Evolutionary conservation across 2,113 vertebrate genomes (phyloP).

Genomic region (Sander lucioperca): DNA sequence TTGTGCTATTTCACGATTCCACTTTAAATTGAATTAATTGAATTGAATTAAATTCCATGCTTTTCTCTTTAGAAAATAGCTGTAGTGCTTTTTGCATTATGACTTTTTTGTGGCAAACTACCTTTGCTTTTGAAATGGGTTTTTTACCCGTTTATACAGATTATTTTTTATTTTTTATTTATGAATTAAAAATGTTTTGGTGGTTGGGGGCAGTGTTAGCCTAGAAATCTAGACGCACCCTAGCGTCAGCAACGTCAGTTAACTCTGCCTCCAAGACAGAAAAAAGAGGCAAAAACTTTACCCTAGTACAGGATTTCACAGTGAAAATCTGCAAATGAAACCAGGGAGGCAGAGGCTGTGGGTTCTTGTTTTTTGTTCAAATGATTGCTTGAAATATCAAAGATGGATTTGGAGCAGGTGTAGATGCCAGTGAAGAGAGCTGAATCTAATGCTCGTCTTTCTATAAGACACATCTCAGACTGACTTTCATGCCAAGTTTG

Average conservation of each 20-base stretch:
- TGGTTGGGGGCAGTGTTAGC: background rate
- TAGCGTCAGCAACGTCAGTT: constrained; percentile 16
- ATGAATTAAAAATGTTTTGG: background rate
- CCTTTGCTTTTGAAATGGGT: background rate
- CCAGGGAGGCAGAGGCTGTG: constrained; percentile 8
- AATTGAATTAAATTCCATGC: background rate
- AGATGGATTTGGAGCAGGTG: constrained; percentile 18
- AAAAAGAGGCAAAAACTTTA: constrained; percentile 39
- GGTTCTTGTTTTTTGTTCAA: constrained; percentile 43
- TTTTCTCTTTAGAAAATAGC: background rate
- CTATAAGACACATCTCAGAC: constrained; percentile 41
- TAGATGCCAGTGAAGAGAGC: constrained; percentile 37
- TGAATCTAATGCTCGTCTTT: constrained; percentile 46
- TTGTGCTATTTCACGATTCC: background rate
- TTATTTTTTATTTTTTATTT: no score
- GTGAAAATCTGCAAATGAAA: constrained; percentile 40
- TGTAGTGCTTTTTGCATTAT: background rate
- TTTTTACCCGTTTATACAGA: background rate
- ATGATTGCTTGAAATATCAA: constrained; percentile 50
- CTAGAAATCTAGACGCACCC: no score
- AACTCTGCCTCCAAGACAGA: constrained; percentile 46
- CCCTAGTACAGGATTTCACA: constrained; percentile 26
- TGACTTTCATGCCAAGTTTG: constrained; percentile 56
- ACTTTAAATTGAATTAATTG: background rate
- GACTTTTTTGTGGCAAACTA: background rate